Base-by-base conservation (phyloP, 1,140 invertebrate species). In the Sitodiplosis mosellana region DNA sequence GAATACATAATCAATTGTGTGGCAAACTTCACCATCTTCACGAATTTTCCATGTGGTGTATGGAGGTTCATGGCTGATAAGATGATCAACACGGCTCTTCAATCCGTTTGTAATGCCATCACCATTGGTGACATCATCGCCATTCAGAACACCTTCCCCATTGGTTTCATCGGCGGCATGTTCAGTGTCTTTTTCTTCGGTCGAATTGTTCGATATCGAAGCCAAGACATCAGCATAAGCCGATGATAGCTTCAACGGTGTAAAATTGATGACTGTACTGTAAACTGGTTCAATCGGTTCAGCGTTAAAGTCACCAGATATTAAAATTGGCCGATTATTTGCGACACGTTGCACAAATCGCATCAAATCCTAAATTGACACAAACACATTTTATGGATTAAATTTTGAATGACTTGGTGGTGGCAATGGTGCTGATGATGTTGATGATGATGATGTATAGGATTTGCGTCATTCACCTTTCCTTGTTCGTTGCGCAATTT, bases 21-120 rank as follows among this genome's bases (percentile, higher is more conserved):
- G 78, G 48, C 79, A 80, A 12, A 73, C 67, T 60, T 84, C 81
- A 2, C 75, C 78, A 52, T 81, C 75, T 48, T 74, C 77, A 6
- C 83, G 64, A 14, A 85, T 69, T 58, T 86, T 87, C 82, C 82
- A 87, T 0, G 83, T 84, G 0, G 82, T 87, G 56, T 80, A 87
- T 0, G 68, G 61, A 1, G 81, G 80, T 55, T 85, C 81, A 50
- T 73, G 68, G 21, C 61, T 60, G 4, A 59, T 63, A 5, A 64
- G 65, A 7, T 55, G 49, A 34, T 60, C 37, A 3, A 56, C 51
- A 17, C 11, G 8, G 19, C 19, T 20, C 7, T 42, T 42, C 4
- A 20, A 5, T 19, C 36, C 15, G 14, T n/a, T n/a, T 12, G 21
- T 21, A 12, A 21, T 18, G 12, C 22, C 43, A 27, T 45, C 22